Evolutionary conservation across 2,888 invertebrate genomes (phyloP), one percentile per base, ranked within the genome.

Genomic region (Vanessa cardui): DNA sequence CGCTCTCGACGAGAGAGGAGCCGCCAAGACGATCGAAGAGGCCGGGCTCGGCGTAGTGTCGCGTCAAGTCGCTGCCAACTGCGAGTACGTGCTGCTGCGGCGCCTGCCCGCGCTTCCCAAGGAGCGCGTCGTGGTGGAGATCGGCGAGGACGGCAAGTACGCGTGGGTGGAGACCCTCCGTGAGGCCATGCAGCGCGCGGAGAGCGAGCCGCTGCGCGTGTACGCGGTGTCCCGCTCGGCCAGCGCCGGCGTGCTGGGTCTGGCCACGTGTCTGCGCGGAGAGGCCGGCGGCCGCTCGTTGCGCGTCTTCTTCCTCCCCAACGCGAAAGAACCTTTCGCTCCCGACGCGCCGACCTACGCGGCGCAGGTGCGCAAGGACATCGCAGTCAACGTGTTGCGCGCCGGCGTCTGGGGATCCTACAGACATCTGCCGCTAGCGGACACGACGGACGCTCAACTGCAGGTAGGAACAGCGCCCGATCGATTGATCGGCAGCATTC

Each of bases 201-300:
- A 95, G 80, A 83, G 86, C 31, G 94, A 94, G 69, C 93, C 90
- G 44, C 84, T 92, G 72, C 95, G 95, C 76, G 94, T 97, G 66
- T 94, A 95, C 77, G 82, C 97, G 47, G 95, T 96, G 64, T 94
- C 96, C 68, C 95, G 95, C 54, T 94, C 96, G 77, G 94, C 95
- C 69, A 84, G 94, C 33, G 94, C 94, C 83, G 99, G 99, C 72
- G 93, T 97, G 72, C 93, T 98, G 66, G 99, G 99, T 58, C 93
- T 99, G 83, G 95, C 96, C 80, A 96, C 98, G 82, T 99, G 99
- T 86, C 93, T 99, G 74, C 96, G 96, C 79, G 95, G 95, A 77
- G 99, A 99, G 93, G 94, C 96, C 7, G 98, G 98, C 73, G 98
- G 98, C 21, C 90, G 93, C 68, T 95, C 95, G 76, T 94, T 97